phyloP scores from a whole-genome alignment of 2,113 vertebrate species.

The Empidonax traillii region DNA sequence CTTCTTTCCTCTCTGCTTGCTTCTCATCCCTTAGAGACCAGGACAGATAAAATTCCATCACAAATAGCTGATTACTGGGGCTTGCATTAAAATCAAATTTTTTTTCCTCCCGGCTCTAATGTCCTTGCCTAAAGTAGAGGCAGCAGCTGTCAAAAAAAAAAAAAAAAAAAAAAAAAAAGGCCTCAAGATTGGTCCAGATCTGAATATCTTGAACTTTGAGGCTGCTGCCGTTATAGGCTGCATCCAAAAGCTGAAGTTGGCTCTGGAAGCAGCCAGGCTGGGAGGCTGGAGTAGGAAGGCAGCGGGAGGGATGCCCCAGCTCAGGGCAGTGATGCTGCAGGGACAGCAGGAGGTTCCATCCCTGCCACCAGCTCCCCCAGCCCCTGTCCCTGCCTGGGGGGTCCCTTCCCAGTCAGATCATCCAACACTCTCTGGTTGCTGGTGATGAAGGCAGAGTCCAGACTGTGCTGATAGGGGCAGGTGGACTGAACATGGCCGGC shows the following conservation, averaged over 20 bases:
- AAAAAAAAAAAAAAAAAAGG: background rate
- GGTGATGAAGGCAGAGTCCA: background rate
- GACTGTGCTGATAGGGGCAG: accelerated
- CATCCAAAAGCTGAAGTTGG: background rate
- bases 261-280: background rate
- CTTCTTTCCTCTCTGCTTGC: conserved; percentile 81
- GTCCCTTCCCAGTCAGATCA: background rate
- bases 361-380: background rate
- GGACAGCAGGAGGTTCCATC: accelerated
- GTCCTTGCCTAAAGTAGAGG: conserved; percentile 75
- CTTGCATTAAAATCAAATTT: conserved; percentile 83
- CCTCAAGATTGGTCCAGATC: conserved; percentile 46
- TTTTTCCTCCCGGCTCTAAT: conserved; percentile 56
- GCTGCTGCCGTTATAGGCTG: background rate
- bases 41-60: conserved; percentile 88
- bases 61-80: conserved; percentile 86
- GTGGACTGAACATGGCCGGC: accelerated
- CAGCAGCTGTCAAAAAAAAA: conserved; percentile 51
- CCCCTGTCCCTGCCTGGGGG: accelerated
- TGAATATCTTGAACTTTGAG: conserved; percentile 41
- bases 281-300: accelerated
- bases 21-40: conserved; percentile 82
- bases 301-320: background rate
- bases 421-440: accelerated
- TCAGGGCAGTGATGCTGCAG: background rate